Conservation (phyloP, 2,888 invertebrate species). For the Tachina lurida region DNA sequence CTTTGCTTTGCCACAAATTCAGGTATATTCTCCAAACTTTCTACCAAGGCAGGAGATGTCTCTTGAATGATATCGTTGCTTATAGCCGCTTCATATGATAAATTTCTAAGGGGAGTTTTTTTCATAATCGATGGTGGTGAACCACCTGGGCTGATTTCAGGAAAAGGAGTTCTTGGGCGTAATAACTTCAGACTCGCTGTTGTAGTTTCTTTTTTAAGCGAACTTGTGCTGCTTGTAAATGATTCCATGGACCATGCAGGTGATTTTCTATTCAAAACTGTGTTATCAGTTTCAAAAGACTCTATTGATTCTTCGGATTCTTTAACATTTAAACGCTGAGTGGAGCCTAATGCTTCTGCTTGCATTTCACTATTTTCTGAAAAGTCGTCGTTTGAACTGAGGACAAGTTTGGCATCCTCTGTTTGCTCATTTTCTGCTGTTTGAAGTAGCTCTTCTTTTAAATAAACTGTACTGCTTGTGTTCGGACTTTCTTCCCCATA, state of each 20-base stretch:
- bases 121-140: conserved; percentile 76
- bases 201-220: conserved; percentile 71
- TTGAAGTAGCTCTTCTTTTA: conserved; percentile 26
- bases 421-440: background rate
- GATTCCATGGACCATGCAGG: conserved; percentile 75
- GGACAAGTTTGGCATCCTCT: background rate
- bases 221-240: conserved; percentile 74
- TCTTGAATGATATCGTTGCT: conserved; percentile 77
- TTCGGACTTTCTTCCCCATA: conserved; percentile 67
- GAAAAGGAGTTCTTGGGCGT: conserved; percentile 81
- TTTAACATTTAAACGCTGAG: conserved; percentile 1
- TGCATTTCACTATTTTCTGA: background rate
- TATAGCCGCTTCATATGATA: conserved; percentile 79
- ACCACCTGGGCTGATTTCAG: conserved; percentile 77
- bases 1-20: conserved; percentile 62
- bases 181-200: conserved; percentile 74
- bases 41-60: conserved; percentile 77
- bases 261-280: conserved; percentile 72
- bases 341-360: background rate
- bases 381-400: conserved; percentile 1
- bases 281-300: conserved; percentile 35
- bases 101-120: conserved; percentile 77
- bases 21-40: conserved; percentile 78
- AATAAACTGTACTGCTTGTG: conserved; percentile 70
- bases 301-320: conserved; percentile 44